Conservation (phyloP, 2,888 invertebrate species). For the Temnothorax ravouxi region DNA sequence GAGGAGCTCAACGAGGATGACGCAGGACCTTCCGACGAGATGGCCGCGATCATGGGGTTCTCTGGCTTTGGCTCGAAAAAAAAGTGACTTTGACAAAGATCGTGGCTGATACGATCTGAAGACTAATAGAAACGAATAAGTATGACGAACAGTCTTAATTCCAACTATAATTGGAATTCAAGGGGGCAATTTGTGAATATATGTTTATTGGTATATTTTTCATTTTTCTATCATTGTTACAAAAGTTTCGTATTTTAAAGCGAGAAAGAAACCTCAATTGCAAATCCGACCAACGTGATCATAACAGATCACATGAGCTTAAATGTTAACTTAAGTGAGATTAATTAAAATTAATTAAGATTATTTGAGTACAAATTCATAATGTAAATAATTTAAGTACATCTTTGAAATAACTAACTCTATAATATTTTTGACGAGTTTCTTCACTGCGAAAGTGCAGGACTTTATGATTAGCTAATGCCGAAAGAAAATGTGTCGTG, state of each 20-base stretch:
- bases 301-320: conserved; percentile 15
- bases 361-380: conserved; percentile 13
- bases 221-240: conserved; percentile 4
- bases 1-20: conserved; percentile 89
- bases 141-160: neutral
- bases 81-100: conserved; percentile 87
- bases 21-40: conserved; percentile 86
- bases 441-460: neutral
- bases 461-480: neutral
- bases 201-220: conserved; percentile 12
- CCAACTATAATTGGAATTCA: conserved; percentile 1
- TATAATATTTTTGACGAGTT: neutral
- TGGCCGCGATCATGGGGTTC: conserved; percentile 98
- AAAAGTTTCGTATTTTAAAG: neutral
- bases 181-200: neutral
- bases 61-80: conserved; percentile 96
- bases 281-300: conserved; percentile 25
- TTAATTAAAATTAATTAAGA: conserved; percentile 38
- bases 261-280: neutral
- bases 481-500: neutral
- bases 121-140: neutral
- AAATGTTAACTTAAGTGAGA: conserved; percentile 2
- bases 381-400: conserved; percentile 15
- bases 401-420: neutral
- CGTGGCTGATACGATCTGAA: neutral